Conservation (phyloP, 2,888 invertebrate species). For the Emmelina monodactyla region DNA sequence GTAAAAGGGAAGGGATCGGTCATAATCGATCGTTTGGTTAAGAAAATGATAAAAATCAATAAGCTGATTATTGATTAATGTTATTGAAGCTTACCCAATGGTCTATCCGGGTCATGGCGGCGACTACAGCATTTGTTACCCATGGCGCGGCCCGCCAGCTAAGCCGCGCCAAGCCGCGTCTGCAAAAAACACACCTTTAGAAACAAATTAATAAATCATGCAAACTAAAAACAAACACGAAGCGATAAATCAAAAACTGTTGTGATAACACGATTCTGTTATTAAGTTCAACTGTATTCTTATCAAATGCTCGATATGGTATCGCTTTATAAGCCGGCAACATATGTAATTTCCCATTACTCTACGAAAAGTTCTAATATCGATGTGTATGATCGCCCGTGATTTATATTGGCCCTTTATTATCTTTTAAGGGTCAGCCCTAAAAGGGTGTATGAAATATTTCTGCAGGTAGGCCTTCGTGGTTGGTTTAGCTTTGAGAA, state of each 20-base stretch:
- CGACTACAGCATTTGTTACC: conserved; percentile 90
- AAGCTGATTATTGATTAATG: too few species aligned
- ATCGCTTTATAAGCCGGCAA: too few species aligned
- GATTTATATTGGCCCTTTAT: conserved; percentile 1
- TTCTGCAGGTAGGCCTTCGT: too few species aligned
- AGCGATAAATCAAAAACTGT: neutral
- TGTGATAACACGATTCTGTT: neutral
- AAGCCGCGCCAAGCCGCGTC: conserved; percentile 60
- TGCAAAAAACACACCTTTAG: conserved; percentile 16
- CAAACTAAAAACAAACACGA: neutral
- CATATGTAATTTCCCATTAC: neutral
- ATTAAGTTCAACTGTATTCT: neutral
- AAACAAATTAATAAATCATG: neutral
- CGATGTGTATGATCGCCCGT: neutral
- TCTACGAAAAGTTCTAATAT: neutral
- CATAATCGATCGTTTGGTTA: too few species aligned
- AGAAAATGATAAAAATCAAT: too few species aligned
- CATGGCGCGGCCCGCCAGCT: conserved; percentile 71
- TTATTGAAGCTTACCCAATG: conserved; percentile 66
- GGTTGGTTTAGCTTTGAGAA: too few species aligned
- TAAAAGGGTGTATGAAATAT: neutral
- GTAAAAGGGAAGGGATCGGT: too few species aligned
- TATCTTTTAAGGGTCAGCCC: neutral
- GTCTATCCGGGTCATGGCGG: conserved; percentile 77
- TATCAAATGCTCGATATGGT: too few species aligned